A percentile compares a stretch with the other conserved stretches of the same genome.
These are phyloP conservation scores for Triplophysa siluroides DNA, from an alignment of 2,113 vertebrate species.

Conservation along the genomic window DNA sequence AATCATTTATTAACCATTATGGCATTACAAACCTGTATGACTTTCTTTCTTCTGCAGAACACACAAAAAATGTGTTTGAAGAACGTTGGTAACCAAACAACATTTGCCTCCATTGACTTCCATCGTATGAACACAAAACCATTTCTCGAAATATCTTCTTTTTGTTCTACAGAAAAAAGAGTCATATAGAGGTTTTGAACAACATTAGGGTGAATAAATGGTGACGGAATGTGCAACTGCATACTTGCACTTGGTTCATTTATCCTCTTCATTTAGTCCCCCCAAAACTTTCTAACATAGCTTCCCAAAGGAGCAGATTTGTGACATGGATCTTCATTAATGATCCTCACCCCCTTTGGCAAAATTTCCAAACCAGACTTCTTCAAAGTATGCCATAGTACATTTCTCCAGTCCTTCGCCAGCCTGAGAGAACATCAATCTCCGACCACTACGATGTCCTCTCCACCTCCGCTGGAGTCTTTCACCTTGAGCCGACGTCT, in stretches of 20 bases:
- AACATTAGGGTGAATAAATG: too few relatives aligned
- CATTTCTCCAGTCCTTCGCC: constrained; percentile 28
- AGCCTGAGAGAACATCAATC: constrained; percentile 27
- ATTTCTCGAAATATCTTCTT: too few relatives aligned
- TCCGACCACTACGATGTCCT: not conserved
- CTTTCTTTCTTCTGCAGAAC: too few relatives aligned
- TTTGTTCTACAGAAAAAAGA: too few relatives aligned
- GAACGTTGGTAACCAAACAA: too few relatives aligned
- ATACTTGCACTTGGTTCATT: constrained; percentile 12
- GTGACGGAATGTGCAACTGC: not conserved
- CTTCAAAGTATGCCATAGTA: constrained; percentile 29
- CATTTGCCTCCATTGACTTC: too few relatives aligned
- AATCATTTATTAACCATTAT: too few relatives aligned
- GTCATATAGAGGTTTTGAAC: too few relatives aligned
- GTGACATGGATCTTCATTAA: constrained; percentile 25
- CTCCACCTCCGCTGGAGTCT: not conserved
- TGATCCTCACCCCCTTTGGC: constrained; percentile 14
- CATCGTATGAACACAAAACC: too few relatives aligned
- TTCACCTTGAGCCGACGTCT: constrained; percentile 21
- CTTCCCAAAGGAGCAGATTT: not conserved
- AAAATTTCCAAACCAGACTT: not conserved
- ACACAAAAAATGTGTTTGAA: too few relatives aligned
- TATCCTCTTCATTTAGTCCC: constrained; percentile 18
- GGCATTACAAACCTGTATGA: too few relatives aligned
- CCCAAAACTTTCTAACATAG: not conserved